Conservation (phyloP, 2,888 invertebrate species). For the Meliscaeva auricollis region DNA sequence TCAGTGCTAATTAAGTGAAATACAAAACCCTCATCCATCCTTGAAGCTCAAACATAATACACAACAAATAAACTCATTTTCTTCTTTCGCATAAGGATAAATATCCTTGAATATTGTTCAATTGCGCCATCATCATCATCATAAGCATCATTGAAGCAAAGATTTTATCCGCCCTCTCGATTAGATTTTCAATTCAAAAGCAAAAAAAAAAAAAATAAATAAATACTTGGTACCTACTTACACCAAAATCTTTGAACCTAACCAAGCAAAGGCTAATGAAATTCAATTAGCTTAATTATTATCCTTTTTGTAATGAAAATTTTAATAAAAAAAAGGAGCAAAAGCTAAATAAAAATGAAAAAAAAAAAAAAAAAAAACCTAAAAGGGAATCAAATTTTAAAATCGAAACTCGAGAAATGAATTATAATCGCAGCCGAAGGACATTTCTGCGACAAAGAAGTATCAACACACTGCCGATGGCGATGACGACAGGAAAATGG, state of each 20-base stretch:
- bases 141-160: conserved; percentile 36
- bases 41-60: not conserved
- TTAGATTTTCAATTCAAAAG: conserved; percentile 30
- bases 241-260: conserved; percentile 15
- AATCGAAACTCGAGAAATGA: conserved; percentile 26
- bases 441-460: not conserved
- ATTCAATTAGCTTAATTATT: conserved; percentile 53
- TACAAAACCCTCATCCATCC: conserved; percentile 7
- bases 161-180: conserved; percentile 13
- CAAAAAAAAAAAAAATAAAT: conserved; percentile 6
- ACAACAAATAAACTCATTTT: conserved; percentile 5
- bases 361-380: not conserved
- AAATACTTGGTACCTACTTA: not conserved
- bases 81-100: not conserved
- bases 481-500: not conserved
- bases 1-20: conserved; percentile 51
- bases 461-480: not conserved
- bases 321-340: not conserved
- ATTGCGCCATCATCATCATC: conserved; percentile 33
- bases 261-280: conserved; percentile 43
- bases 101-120: conserved; percentile 23
- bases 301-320: conserved; percentile 21
- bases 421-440: conserved; percentile 14
- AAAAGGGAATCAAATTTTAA: not conserved
- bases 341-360: not conserved